These are phyloP conservation scores for Mythimna pallens DNA, from an alignment of 2,888 invertebrate species.

Conservation along the genomic window DNA sequence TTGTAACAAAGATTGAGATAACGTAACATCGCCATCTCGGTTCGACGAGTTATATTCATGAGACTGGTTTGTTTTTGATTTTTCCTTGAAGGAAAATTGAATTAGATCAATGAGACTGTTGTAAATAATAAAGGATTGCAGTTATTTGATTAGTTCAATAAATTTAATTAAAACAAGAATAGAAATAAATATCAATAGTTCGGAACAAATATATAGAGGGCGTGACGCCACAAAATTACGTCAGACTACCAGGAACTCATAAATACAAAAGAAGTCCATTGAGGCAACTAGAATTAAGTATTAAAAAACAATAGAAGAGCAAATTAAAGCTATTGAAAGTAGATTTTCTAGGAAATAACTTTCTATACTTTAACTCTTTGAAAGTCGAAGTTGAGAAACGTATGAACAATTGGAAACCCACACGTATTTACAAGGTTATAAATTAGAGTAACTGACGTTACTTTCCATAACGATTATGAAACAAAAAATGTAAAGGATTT, in stretches of 20 bases:
- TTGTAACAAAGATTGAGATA: slow-evolving; percentile 10
- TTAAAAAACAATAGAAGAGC: slow-evolving; percentile 33
- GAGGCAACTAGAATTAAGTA: neutral
- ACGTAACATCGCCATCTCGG: neutral
- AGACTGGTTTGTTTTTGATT: neutral
- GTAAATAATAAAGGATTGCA: neutral
- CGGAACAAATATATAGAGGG: neutral
- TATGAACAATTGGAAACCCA: slow-evolving; percentile 42
- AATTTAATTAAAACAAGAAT: neutral
- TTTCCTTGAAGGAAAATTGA: slow-evolving; percentile 6
- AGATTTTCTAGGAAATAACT: slow-evolving; percentile 42
- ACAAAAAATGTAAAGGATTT: slow-evolving; percentile 33
- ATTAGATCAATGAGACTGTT: neutral
- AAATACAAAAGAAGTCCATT: slow-evolving; percentile 15
- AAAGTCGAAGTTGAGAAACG: slow-evolving; percentile 2
- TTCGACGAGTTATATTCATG: slow-evolving; percentile 7
- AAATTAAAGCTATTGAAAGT: slow-evolving; percentile 27
- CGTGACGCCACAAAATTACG: slow-evolving; percentile 2
- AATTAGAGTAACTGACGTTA: slow-evolving; percentile 23
- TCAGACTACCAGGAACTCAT: slow-evolving; percentile 42
- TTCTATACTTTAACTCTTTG: slow-evolving; percentile 16
- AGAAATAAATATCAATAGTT: neutral
- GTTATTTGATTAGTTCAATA: neutral
- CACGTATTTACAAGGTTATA: slow-evolving; percentile 28
- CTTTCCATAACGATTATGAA: slow-evolving; percentile 42